Conservation (phyloP, 2,888 invertebrate genomes). For the Oxyscelio sp. region DNA sequence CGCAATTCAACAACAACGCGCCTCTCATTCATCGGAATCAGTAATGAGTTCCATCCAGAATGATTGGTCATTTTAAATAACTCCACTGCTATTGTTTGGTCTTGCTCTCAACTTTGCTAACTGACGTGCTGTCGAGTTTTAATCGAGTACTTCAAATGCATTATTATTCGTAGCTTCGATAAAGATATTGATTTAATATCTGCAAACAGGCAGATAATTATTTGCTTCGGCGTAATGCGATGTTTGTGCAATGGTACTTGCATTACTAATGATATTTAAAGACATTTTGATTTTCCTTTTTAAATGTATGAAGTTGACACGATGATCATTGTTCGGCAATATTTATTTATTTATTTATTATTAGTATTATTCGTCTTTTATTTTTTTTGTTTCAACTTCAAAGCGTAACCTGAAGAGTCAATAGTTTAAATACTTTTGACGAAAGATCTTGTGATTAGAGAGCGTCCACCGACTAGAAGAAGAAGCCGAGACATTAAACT, state of each 20-base stretch:
- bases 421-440: constrained; percentile 24
- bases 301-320: background rate
- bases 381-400: too few relatives aligned
- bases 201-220: background rate
- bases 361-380: too few relatives aligned
- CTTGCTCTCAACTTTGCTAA: background rate
- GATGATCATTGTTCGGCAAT: too few relatives aligned
- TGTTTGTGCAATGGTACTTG: background rate
- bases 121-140: constrained; percentile 19
- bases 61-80: constrained; percentile 15
- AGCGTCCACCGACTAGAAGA: constrained; percentile 51
- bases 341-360: too few relatives aligned
- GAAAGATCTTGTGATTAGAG: constrained; percentile 2
- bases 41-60: constrained; percentile 11
- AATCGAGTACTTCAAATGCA: constrained; percentile 4
- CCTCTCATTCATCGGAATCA: background rate
- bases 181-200: background rate
- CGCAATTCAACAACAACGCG: background rate
- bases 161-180: background rate
- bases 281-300: background rate
- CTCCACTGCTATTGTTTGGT: constrained; percentile 1
- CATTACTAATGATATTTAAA: background rate
- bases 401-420: constrained; percentile 1
- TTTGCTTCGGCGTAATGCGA: background rate
- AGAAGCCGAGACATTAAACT: constrained; percentile 79